A percentile compares a stretch with the other conserved stretches of the same genome.
phyloP scores from a whole-genome alignment of 2,888 invertebrate species.

The Yponomeuta evonymella region DNA sequence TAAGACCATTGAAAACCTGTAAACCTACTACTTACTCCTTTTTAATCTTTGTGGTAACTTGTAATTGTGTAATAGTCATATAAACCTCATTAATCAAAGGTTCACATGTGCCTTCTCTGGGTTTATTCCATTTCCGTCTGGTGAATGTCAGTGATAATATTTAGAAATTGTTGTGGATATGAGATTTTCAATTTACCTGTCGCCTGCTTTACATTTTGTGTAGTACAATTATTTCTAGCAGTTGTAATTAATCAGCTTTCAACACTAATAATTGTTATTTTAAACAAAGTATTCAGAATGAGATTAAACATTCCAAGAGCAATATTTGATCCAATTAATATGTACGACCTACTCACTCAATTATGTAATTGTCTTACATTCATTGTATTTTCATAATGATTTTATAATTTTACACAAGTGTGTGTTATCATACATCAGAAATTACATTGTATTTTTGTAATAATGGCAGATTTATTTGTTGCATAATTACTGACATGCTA shows the following conservation, averaged over 20 bases:
- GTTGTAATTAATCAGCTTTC: neutral
- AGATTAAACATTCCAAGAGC: slow-evolving; percentile 14
- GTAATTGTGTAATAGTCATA: neutral
- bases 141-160: slow-evolving; percentile 2
- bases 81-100: slow-evolving; percentile 7
- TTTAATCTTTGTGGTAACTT: neutral
- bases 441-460: slow-evolving; percentile 8
- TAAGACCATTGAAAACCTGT: no score
- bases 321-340: neutral
- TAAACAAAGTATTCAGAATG: slow-evolving; percentile 6
- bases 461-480: slow-evolving; percentile 3
- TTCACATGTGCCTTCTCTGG: slow-evolving; percentile 1
- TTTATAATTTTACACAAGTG: neutral
- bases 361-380: neutral
- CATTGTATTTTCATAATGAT: neutral
- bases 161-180: neutral
- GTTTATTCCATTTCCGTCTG: neutral
- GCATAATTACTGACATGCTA: slow-evolving; percentile 3
- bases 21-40: no score
- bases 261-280: neutral
- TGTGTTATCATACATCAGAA: neutral
- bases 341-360: no score
- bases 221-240: neutral
- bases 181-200: neutral
- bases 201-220: neutral